These are phyloP conservation scores for Macrosiphum euphorbiae DNA, from an alignment of 2,888 invertebrate species.

Conservation along the genomic window DNA sequence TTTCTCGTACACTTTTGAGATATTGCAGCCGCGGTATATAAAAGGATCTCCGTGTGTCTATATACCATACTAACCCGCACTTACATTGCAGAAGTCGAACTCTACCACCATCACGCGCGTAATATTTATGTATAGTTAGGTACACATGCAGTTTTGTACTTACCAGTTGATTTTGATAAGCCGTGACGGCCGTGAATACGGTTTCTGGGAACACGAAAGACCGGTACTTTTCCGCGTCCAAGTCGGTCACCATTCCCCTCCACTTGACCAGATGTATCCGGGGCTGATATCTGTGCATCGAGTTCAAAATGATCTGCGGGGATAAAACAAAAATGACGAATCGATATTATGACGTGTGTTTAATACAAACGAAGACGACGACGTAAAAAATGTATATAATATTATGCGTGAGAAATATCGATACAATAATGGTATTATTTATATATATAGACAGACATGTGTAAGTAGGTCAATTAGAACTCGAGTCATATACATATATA, in stretches of 20 bases:
- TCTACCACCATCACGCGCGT: neutral
- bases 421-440: neutral
- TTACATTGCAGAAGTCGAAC: neutral
- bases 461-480: neutral
- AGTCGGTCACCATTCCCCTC: constrained; percentile 81
- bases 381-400: neutral
- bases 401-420: constrained; percentile 4
- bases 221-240: constrained; percentile 93
- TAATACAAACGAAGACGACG: neutral
- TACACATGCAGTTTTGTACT: constrained; percentile 70
- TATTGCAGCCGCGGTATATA: neutral
- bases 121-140: neutral
- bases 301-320: constrained; percentile 94
- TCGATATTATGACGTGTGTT: neutral
- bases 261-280: constrained; percentile 95
- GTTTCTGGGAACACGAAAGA: constrained; percentile 98
- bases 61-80: neutral
- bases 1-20: neutral
- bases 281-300: constrained; percentile 99
- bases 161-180: constrained; percentile 98
- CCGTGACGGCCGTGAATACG: constrained; percentile 98
- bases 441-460: neutral
- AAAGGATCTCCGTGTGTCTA: neutral
- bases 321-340: constrained; percentile 45
- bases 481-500: neutral